Conservation (phyloP, 2,888 invertebrate genomes). For the Andrena fulva region DNA sequence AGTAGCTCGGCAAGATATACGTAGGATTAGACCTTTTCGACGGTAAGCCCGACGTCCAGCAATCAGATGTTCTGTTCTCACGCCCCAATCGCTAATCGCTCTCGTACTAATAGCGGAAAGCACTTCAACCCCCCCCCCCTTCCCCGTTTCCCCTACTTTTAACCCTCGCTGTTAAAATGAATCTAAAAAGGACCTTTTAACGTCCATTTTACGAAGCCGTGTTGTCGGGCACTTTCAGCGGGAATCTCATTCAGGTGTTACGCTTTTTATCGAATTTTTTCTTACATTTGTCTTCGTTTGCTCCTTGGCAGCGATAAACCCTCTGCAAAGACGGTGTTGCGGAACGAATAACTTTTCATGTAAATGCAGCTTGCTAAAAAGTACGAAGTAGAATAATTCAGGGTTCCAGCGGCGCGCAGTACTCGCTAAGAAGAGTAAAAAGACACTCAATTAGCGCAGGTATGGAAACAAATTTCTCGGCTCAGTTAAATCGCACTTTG, state of each 20-base stretch:
- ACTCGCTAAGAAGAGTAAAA: no score
- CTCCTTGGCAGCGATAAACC: not conserved
- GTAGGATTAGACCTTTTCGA: constrained; percentile 69
- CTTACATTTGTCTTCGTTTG: constrained; percentile 22
- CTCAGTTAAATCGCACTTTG: no score
- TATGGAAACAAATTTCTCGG: no score
- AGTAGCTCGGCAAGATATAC: constrained; percentile 65
- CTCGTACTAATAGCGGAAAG: constrained; percentile 68
- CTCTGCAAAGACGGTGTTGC: not conserved
- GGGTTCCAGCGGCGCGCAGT: no score
- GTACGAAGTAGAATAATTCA: not conserved
- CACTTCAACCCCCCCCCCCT: constrained; percentile 54
- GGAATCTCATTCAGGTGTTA: constrained; percentile 38
- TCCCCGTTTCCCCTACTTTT: constrained; percentile 46
- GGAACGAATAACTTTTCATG: not conserved
- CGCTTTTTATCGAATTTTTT: constrained; percentile 34
- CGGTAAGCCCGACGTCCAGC: constrained; percentile 68
- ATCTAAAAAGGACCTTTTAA: constrained; percentile 59
- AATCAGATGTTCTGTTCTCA: constrained; percentile 71
- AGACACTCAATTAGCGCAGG: no score
- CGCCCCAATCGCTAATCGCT: constrained; percentile 70
- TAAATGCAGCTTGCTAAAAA: not conserved
- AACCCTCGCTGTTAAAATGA: constrained; percentile 64
- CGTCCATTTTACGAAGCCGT: constrained; percentile 43
- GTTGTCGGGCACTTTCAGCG: constrained; percentile 38